These are phyloP conservation scores for Serripes groenlandicus DNA, from an alignment of 2,888 invertebrate genomes.

Conservation along the genomic window DNA sequence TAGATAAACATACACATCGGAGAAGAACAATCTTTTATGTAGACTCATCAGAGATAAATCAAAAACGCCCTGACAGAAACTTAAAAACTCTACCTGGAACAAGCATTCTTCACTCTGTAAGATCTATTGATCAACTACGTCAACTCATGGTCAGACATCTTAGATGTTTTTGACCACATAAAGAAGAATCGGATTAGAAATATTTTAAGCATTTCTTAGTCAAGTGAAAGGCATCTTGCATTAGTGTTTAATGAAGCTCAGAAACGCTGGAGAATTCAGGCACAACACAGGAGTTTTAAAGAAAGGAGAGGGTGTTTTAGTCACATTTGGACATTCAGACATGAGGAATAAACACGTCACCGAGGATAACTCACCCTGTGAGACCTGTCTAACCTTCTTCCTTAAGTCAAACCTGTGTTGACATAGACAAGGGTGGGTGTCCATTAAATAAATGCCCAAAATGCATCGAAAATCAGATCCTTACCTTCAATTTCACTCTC, in stretches of 20 bases:
- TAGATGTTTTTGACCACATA: too few relatives aligned
- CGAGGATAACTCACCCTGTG: background rate
- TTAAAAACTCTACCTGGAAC: background rate
- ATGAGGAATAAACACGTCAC: background rate
- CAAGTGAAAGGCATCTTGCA: too few relatives aligned
- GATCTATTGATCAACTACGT: too few relatives aligned
- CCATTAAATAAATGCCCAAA: background rate
- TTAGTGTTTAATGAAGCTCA: too few relatives aligned
- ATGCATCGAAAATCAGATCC: constrained; percentile 1
- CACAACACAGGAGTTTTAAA: constrained; percentile 47
- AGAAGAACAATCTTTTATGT: background rate
- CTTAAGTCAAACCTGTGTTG: constrained; percentile 3
- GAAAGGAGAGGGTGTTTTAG: constrained; percentile 35
- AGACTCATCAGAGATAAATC: background rate
- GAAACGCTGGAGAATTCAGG: constrained; percentile 52
- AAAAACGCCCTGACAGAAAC: background rate
- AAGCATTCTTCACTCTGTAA: background rate
- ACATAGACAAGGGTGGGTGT: constrained; percentile 17
- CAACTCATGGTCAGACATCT: too few relatives aligned
- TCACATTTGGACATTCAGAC: too few relatives aligned
- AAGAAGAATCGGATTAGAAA: too few relatives aligned
- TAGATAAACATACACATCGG: background rate
- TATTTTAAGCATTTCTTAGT: too few relatives aligned
- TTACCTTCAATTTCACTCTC: background rate
- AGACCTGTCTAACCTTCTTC: constrained; percentile 5